These are phyloP conservation scores for Typhlomys cinereus DNA, from an alignment of 2,113 vertebrate genomes.

Conservation along the genomic window DNA sequence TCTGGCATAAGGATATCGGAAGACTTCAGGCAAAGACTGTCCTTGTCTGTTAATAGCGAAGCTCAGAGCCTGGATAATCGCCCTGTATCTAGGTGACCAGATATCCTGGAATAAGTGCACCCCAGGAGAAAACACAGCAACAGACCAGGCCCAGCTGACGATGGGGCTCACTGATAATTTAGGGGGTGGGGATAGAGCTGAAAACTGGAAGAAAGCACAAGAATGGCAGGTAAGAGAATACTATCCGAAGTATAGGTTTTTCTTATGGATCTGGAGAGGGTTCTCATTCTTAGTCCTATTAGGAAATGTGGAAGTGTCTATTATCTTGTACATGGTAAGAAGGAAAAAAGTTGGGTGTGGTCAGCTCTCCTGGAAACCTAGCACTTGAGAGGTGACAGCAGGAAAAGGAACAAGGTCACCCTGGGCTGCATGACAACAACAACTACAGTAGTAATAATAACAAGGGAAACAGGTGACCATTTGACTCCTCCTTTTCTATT, in stretches of 20 bases:
- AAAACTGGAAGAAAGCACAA: not conserved
- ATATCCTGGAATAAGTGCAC: conserved; percentile 6
- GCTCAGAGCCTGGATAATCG: conserved; percentile 2
- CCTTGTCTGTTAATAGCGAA: conserved; percentile 14
- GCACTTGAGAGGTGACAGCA: not conserved
- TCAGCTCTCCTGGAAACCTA: not conserved
- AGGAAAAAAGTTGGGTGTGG: not conserved
- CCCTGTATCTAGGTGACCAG: not conserved
- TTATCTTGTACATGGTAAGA: not conserved
- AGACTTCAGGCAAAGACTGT: not conserved
- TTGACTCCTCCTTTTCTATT: not conserved
- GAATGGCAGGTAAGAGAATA: not conserved
- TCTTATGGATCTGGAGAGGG: not conserved
- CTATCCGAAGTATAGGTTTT: not conserved
- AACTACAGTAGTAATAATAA: not conserved
- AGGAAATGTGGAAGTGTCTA: not conserved
- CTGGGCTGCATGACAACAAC: not conserved
- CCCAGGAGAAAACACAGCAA: not conserved
- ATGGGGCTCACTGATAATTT: not conserved
- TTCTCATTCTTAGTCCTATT: not conserved
- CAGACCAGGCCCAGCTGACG: not conserved
- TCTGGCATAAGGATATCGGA: not conserved
- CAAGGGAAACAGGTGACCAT: not conserved
- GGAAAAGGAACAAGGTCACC: not conserved
- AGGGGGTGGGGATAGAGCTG: not conserved